phyloP scores from a whole-genome alignment of 1,140 invertebrate genomes.

The Frieseomelitta varia region DNA sequence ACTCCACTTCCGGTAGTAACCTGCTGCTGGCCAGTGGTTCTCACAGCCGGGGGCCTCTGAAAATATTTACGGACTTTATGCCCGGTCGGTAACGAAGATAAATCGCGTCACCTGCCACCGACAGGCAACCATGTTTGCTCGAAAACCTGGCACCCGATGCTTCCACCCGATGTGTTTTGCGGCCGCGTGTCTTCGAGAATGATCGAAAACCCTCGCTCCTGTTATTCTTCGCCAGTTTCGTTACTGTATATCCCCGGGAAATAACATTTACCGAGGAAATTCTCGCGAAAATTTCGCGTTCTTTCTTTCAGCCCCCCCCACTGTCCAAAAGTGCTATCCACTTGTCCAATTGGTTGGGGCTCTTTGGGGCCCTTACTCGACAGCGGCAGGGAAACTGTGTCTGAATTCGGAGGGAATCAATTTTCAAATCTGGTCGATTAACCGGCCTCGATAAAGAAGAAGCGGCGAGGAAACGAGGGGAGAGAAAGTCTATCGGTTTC shows the following conservation, averaged over 20 bases:
- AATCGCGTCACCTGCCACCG: conserved; percentile 18
- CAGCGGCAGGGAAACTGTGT: no score
- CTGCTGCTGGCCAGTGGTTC: conserved; percentile 47
- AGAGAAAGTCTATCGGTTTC: conserved; percentile 50
- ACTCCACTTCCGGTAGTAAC: conserved; percentile 40
- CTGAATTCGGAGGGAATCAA: conserved; percentile 45
- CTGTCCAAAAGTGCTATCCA: no score
- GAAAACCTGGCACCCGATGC: not conserved
- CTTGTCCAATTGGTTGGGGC: no score
- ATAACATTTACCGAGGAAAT: no score
- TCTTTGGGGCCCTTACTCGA: no score
- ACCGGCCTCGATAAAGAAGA: conserved; percentile 54
- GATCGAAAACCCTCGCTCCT: not conserved
- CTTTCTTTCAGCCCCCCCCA: no score
- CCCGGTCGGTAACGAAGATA: conserved; percentile 39
- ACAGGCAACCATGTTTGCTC: conserved; percentile 11
- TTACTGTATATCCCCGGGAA: not conserved
- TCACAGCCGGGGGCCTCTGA: conserved; percentile 20
- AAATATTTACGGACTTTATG: conserved; percentile 31
- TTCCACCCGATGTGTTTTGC: not conserved
- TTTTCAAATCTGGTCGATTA: conserved; percentile 67
- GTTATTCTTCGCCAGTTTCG: not conserved
- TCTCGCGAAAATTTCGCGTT: no score
- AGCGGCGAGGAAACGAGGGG: no score
- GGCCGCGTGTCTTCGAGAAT: not conserved